Evolutionary conservation across 23 tunicate genomes (phyloP).

Genomic region (Trididemnum miniatum): DNA sequence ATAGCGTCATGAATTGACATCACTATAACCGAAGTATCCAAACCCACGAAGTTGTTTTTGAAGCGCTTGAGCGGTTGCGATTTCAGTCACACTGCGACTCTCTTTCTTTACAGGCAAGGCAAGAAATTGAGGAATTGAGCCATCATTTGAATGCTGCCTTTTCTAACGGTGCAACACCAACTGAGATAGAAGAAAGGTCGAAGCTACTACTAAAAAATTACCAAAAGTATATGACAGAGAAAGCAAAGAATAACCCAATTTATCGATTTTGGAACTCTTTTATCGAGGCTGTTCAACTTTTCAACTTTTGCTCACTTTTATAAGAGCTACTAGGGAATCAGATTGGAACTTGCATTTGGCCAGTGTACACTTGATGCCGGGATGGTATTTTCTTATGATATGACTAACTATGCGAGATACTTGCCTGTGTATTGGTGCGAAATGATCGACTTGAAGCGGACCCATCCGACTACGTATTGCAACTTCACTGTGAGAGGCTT

Average conservation of each 20-base stretch:
- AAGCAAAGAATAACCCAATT: not conserved
- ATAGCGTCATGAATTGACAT: not conserved
- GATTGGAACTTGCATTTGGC: constrained; percentile 3
- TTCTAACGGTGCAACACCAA: not conserved
- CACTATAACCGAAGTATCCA: constrained; percentile 1
- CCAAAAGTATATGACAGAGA: not conserved
- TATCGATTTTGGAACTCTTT: not conserved
- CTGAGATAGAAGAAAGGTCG: not conserved
- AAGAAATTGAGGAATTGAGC: not conserved
- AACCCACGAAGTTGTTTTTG: not conserved
- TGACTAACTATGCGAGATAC: not conserved
- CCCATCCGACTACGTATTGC: not conserved
- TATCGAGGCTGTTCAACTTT: not conserved
- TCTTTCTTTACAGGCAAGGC: not conserved
- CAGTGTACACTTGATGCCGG: not conserved
- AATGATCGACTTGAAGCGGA: not conserved
- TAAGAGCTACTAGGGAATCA: not conserved
- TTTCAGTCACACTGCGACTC: not conserved
- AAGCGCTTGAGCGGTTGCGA: not conserved
- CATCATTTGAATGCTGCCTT: not conserved
- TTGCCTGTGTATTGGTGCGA: constrained; percentile 4
- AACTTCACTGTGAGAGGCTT: not conserved
- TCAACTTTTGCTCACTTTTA: not conserved
- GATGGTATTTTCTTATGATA: not conserved
- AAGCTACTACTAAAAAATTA: not conserved